These are phyloP conservation scores for Brachynemurus nebulosus DNA, from an alignment of 2,888 invertebrate genomes.

Conservation along the genomic window DNA sequence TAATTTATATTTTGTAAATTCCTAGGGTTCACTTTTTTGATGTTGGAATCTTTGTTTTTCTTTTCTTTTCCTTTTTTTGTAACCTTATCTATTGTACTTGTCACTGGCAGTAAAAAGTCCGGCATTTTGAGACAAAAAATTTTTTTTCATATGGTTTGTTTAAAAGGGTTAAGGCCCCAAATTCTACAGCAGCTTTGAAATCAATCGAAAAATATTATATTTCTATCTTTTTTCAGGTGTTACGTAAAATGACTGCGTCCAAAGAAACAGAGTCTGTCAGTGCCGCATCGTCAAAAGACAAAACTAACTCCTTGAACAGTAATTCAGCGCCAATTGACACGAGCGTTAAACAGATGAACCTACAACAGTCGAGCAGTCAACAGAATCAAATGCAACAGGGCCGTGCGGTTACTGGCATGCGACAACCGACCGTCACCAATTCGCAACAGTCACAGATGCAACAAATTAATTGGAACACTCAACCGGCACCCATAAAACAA, in stretches of 20 bases:
- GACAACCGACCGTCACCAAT: slow-evolving; percentile 17
- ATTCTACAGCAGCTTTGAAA: too few relatives aligned
- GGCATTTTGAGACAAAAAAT: too few relatives aligned
- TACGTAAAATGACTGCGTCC: slow-evolving; percentile 88
- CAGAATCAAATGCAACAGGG: slow-evolving; percentile 23
- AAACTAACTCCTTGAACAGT: slow-evolving; percentile 21
- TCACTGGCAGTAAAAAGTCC: too few relatives aligned
- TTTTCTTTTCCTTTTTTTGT: too few relatives aligned
- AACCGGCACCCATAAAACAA: slow-evolving; percentile 22
- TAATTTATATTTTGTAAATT: too few relatives aligned
- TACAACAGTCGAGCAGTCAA: slow-evolving; percentile 18
- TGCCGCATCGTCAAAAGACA: slow-evolving; percentile 12
- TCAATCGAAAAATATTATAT: too few relatives aligned
- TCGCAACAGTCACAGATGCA: slow-evolving; percentile 11
- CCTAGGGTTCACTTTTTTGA: too few relatives aligned
- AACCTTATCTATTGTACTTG: too few relatives aligned
- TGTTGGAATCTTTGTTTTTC: too few relatives aligned
- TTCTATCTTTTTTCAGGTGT: slow-evolving; percentile 33
- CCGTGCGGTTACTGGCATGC: slow-evolving; percentile 29
- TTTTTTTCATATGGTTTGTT: too few relatives aligned
- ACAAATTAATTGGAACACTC: slow-evolving; percentile 23
- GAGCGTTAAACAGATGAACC: slow-evolving; percentile 22
- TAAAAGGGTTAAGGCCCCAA: too few relatives aligned
- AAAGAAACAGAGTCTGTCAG: slow-evolving; percentile 49
- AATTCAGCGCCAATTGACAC: slow-evolving; percentile 26